A percentile compares a stretch with the other conserved stretches of the same genome.
Evolutionary conservation across 2,797 vertebrate genomes (phyloP).

Genomic region (Cuculus canorus): DNA sequence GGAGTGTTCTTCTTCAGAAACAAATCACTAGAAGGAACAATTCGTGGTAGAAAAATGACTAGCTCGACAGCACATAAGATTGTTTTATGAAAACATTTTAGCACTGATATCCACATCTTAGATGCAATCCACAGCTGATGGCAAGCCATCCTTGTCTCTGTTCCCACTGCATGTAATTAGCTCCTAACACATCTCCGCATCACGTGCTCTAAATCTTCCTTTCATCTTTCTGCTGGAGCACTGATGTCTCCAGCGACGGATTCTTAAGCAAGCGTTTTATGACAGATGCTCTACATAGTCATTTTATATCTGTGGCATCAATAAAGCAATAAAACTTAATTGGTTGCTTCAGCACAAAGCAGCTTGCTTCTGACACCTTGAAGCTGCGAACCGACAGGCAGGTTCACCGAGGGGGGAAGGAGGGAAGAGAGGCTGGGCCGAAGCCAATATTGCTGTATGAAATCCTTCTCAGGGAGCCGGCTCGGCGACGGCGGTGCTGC

Average conservation of each 20-base stretch:
- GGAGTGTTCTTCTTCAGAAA: conserved; percentile 18
- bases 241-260: conserved; percentile 42
- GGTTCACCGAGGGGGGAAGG: background rate
- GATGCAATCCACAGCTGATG: conserved; percentile 57
- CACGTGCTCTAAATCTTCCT: conserved; percentile 68
- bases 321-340: conserved; percentile 73
- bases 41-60: conserved; percentile 62
- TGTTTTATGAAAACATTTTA: conserved; percentile 74
- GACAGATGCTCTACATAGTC: conserved; percentile 66
- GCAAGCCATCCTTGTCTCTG: conserved; percentile 34
- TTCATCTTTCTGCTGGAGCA: conserved; percentile 64
- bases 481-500: no score
- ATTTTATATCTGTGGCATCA: conserved; percentile 57
- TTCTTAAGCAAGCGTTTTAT: conserved; percentile 71
- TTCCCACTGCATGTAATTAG: conserved; percentile 60
- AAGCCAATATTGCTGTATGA: background rate
- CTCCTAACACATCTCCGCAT: conserved; percentile 63
- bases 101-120: conserved; percentile 64
- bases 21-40: conserved; percentile 46
- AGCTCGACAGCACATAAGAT: conserved; percentile 55
- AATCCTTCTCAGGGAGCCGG: background rate
- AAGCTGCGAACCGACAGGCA: conserved; percentile 2
- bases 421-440: background rate
- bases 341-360: conserved; percentile 34
- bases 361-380: conserved; percentile 51